Evolutionary conservation across 2,797 vertebrate genomes (phyloP), one percentile per base, ranked within the genome.

Genomic region (Uromys caudimaculatus): DNA sequence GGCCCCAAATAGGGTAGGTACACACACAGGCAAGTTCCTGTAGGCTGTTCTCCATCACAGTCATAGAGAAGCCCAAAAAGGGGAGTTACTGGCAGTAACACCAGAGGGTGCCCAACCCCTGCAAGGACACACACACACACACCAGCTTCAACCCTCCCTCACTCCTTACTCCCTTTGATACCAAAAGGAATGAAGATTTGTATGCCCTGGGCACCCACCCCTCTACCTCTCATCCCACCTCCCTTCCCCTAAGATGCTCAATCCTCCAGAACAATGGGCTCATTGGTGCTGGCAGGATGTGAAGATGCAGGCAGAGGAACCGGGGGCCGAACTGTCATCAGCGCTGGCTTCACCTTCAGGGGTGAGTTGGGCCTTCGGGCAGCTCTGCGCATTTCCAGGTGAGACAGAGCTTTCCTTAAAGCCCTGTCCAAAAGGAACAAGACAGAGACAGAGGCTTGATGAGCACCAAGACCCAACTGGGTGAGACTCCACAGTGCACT

Each of bases 251-350:
- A 62, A 56, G 86, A 75, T 29, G 32, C 91, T 99, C 98, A 99
- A 98, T 99, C 99, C 98, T 99, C 99, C 98, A 99, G 98, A 96
- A 99, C 99, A 44, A 99, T 99, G 97, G 99, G 99, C 96, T 99
- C 99, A 35, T 98, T 99, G 99, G 99, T 99, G 98, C 99, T 99
- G 98, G 99, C 99, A 93, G 99, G 99, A 79, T 99, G 98, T 78
- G 99, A 97, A 78, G 99, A 98, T 90, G 98, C 89, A 58, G 99
- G 98, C 1, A 99, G 98, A 38, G 98, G 88, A 52, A 98, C 94
- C 0, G 98, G 95, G 21, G 98, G 83, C 79, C 97, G 97, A 88
- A 98, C 97, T 2, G 98, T 96, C 79, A 99, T 98, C 54, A 99
- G 98, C 0, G 99, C 98, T 83, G 99, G 97, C 98, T 99, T 99